A percentile compares a stretch with the other conserved stretches of the same genome.
phyloP scores from a whole-genome alignment of 2,113 vertebrate genomes.

The Vimba vimba region DNA sequence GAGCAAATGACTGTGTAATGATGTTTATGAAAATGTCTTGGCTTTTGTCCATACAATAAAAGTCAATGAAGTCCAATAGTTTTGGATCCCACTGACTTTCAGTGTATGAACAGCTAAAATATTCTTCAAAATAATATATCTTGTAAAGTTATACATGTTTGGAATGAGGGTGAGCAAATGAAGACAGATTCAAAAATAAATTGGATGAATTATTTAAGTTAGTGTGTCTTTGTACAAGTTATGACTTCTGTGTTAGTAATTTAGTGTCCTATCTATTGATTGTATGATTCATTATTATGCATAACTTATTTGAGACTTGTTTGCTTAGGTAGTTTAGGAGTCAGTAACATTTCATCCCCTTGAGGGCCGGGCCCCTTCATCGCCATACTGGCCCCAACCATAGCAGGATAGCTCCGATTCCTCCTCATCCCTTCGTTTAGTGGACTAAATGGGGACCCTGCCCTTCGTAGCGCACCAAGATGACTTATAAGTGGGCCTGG shows the following conservation, averaged over 20 bases:
- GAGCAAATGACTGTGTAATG: too few species aligned
- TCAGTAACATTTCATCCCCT: conserved; percentile 82
- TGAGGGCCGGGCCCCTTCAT: conserved; percentile 91
- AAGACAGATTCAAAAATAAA: too few species aligned
- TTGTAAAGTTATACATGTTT: background rate
- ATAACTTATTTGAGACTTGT: conserved; percentile 78
- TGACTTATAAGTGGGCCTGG: conserved; percentile 73
- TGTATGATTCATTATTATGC: conserved; percentile 51
- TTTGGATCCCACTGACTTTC: too few species aligned
- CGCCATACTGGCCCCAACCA: conserved; percentile 98
- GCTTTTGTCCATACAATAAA: background rate
- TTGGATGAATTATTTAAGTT: conserved; percentile 26
- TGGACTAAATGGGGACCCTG: conserved; percentile 82
- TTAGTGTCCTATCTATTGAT: background rate
- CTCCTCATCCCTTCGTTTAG: conserved; percentile 86
- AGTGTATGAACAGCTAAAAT: too few species aligned
- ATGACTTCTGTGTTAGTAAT: conserved; percentile 22
- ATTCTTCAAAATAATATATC: background rate
- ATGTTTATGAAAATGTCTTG: background rate
- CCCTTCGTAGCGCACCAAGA: conserved; percentile 82
- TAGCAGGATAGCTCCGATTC: conserved; percentile 92
- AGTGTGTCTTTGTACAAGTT: conserved; percentile 38
- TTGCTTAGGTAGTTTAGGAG: conserved; percentile 79
- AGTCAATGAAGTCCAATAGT: background rate
- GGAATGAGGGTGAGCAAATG: background rate